These are phyloP conservation scores for Fulica atra DNA, from an alignment of 2,113 vertebrate genomes.

Conservation along the genomic window DNA sequence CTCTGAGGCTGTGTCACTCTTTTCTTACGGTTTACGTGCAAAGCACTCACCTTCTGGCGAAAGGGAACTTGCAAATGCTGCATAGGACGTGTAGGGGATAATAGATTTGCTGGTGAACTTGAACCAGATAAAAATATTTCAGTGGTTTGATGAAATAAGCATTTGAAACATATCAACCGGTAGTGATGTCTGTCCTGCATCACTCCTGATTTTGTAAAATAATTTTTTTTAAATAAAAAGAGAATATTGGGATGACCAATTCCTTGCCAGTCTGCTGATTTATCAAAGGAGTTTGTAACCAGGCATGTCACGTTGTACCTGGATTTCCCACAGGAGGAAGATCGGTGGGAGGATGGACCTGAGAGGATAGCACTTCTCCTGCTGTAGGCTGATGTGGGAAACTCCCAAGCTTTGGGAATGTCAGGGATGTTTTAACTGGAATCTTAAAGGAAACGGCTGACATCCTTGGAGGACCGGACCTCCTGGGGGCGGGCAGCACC, in stretches of 20 bases:
- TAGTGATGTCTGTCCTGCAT: constrained; percentile 13
- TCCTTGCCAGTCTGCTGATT: not conserved
- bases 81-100: constrained; percentile 38
- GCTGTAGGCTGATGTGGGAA: not conserved
- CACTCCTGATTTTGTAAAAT: constrained; percentile 42
- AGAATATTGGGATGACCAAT: not conserved
- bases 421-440: not conserved
- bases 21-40: not conserved
- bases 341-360: not conserved
- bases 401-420: not conserved
- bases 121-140: not conserved
- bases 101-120: constrained; percentile 31
- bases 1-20: not conserved
- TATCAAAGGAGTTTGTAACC: not conserved
- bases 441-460: not conserved
- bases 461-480: not conserved
- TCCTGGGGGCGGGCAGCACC: not conserved
- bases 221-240: not conserved
- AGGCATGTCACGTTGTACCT: not conserved
- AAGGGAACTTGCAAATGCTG: constrained; percentile 54
- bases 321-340: not conserved
- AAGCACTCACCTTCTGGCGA: constrained; percentile 26
- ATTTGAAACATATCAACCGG: not conserved
- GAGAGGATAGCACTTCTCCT: too few species aligned
- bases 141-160: not conserved